Evolutionary conservation across 2,888 invertebrate species (phyloP), one percentile per base, ranked within the genome.

Genomic region (Onchidella celtica): DNA sequence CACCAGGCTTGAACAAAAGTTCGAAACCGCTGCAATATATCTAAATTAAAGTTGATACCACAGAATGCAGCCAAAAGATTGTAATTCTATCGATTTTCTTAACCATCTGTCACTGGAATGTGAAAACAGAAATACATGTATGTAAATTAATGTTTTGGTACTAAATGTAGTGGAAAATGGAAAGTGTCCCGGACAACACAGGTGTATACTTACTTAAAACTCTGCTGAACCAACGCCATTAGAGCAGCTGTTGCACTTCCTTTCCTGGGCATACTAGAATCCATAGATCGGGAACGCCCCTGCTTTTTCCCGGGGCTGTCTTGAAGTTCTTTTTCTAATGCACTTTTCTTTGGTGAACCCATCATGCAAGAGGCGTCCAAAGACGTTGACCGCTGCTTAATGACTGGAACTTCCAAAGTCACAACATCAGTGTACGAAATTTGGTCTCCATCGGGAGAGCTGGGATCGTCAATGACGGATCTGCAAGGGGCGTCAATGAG

Each of bases 361-460:
- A 76, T 66, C 40, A 88, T 81, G 86, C 88, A 85, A n/a, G 85
- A 84, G 17, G 89, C 89, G 84, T 91, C 92, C 85, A 92, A 81
- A 14, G 92, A 92, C 0, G 91, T 90, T 2, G 92, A 91, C 24
- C 92, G 85, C 73, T 89, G 90, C 76, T 89, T 90, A 6, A 91
- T 85, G 11, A 88, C 87, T 0, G 92, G 92, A 6, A 92, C 92
- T 36, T 88, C 85, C 55, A 92, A 85, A 1, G 91, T 91, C 21
- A 91, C 88, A 0, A 88, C 91, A 79, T 89, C 89, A 17, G 86
- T 88, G 85, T 89, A 87, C 0, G 74, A 79, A 29, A 40, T 59
- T 34, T 59, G 38, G 68, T 83, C 74, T 14, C 63, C 36, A 59
- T 34, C 38, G 29, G 80, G 65, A 72, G 38, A 76, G 32, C 70